Base-by-base conservation (phyloP, 2,113 vertebrate genomes). In the Dipodomys ordii region DNA sequence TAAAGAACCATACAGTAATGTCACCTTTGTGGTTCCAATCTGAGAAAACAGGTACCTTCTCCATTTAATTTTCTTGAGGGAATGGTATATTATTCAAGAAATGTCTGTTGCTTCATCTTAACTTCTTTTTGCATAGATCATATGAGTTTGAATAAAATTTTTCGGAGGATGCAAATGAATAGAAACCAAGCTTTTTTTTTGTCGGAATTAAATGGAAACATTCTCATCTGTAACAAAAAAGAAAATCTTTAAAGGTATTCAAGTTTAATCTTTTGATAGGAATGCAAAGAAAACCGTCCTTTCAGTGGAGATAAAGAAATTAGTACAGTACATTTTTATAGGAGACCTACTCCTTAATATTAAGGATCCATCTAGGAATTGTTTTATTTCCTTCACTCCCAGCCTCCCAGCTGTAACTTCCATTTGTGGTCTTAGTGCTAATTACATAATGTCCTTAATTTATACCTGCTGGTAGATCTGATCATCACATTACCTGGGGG, bases 361-460 rank as follows among this genome's bases (percentile, higher is more conserved):
- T 94, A 93, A 97, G 95, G 94, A 97, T 93, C 91, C 97, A 96
- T 93, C 65, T 78, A 91, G 92, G 97, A 98, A 89, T 86, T 97
- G 83, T 98, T 98, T 57, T 97, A 96, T 98, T 97, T 96, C 73
- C 91, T 96, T 96, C 84, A 78, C 92, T 98, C 94, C 0, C 23
- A 98, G 97, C 96, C 97, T 98, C 88, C 97, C 98, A 98, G 98
- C 98, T 98, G 98, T 97, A 98, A 81, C 93, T 98, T 97, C 95
- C 95, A 97, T 97, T 98, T 98, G 97, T 98, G 98, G 98, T 98
- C 97, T 98, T 97, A 96, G 94, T 96, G 95, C 96, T 98, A 98
- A 98, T 98, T 98, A 96, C 94, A 98, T 98, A 98, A 98, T 98
- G 97, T 98, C 97, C 98, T 96, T 98, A 98, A 98, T 98, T 98